Base-by-base conservation (phyloP, 2,113 vertebrate genomes). In the Tachysurus fulvidraco region DNA sequence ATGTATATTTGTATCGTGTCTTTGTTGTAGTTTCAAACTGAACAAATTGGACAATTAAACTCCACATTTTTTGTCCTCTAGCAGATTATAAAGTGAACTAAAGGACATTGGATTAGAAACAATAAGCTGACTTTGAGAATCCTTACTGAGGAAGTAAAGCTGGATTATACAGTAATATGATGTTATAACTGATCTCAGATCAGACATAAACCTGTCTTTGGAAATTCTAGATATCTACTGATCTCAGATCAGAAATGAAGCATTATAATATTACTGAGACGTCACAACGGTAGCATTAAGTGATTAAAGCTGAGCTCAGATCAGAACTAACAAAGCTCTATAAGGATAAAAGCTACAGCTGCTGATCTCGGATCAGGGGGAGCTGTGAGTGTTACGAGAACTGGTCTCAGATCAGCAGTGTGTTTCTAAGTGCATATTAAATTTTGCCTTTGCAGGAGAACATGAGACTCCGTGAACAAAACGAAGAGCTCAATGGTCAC, bases 401-500 rank as follows among this genome's bases (percentile, higher is more conserved):
- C 30, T 73, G 78, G 60, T 73, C 52, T 73, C 12, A 50, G 25
- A 73, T 60, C 78, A 71, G 60, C 64, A 73, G 12, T 46, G 14
- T 13, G 13, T 60, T 81, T 23, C 9, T 7, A 36, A 44, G 44
- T 76, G 64, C 30, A n/a, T 30, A 19, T n/a, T 84, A 0, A 88
- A 23, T 77, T 79, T 55, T 89, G 9, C 69, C 1, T 81, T 79
- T 86, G 78, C 67, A 99, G 98, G 98, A 99, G 92, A 99, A 98
- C 90, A 97, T 98, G 92, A 98, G 97, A 91, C 95, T 99, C 81
- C 95, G 94, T 89, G 98, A 99, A 88, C 97, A 99, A 94, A 99
- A 99, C 0, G 98, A 99, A 11, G 98, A 99, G 77, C 92, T 99
- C 57, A 99, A 98, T 0, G 98, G 98, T 57, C 98, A 99, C 93